Conservation (phyloP, 2,113 vertebrate genomes). For the Phocoena phocoena region DNA sequence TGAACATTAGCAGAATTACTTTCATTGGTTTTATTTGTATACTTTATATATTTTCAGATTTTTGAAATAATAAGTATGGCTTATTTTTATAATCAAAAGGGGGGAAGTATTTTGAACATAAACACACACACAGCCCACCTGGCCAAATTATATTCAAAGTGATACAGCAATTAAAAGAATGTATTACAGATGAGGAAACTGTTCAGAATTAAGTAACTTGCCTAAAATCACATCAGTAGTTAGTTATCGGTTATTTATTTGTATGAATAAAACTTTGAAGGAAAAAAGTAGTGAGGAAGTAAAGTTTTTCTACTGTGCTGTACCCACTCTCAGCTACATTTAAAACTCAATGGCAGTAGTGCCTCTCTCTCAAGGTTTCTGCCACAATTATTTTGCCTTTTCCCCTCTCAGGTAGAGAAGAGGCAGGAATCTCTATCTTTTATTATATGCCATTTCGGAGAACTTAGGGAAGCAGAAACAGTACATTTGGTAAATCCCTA, state of each 20-base stretch:
- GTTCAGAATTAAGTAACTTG: constrained; percentile 12
- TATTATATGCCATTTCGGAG: background rate
- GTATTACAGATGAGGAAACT: background rate
- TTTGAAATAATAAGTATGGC: background rate
- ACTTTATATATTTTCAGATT: background rate
- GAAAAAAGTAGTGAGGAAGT: background rate
- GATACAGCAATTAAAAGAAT: background rate
- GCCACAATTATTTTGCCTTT: background rate
- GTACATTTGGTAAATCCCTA: background rate
- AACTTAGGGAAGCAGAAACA: background rate
- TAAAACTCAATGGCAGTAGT: background rate
- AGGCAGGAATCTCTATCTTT: background rate
- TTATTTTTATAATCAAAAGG: constrained; percentile 21
- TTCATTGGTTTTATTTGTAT: background rate
- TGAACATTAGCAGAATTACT: background rate
- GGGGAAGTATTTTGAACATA: background rate
- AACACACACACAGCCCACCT: background rate
- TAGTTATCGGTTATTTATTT: background rate
- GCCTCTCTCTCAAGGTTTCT: background rate
- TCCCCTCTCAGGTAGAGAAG: background rate
- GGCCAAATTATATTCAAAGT: background rate
- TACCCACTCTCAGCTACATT: background rate
- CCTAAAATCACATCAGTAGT: background rate
- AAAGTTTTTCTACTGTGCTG: background rate
- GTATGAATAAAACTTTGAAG: background rate